phyloP scores from a whole-genome alignment of 2,113 vertebrate genomes.

The Pycnonotus jocosus region DNA sequence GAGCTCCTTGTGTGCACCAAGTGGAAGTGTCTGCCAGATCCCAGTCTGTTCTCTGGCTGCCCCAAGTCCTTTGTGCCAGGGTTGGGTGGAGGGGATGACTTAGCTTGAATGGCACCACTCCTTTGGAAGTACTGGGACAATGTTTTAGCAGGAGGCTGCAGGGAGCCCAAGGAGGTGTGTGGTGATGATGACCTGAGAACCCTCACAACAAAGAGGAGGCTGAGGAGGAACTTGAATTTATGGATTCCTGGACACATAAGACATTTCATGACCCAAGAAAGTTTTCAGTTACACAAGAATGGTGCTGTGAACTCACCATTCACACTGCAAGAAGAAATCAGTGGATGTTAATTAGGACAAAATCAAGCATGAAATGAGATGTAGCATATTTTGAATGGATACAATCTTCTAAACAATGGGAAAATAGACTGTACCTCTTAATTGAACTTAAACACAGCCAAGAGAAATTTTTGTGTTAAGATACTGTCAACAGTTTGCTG shows the following conservation, averaged over 20 bases:
- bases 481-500: neutral
- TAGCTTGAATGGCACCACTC: neutral
- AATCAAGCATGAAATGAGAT: neutral
- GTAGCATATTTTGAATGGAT: neutral
- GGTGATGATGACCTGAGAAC: neutral
- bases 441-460: neutral
- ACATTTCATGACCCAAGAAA: neutral
- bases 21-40: neutral
- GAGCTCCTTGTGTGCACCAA: neutral
- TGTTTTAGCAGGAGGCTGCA: neutral
- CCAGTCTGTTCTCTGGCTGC: neutral
- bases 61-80: neutral
- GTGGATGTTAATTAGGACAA: neutral
- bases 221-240: neutral
- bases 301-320: neutral
- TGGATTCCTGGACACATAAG: neutral
- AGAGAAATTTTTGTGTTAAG: neutral
- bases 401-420: neutral
- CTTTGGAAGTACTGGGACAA: neutral
- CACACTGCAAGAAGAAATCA: neutral
- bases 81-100: neutral
- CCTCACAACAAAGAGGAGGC: neutral
- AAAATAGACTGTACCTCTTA: neutral
- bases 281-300: neutral
- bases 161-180: fast-evolving